Evolutionary conservation across 2,113 vertebrate genomes (phyloP).

Genomic region (Ifrita kowaldi): DNA sequence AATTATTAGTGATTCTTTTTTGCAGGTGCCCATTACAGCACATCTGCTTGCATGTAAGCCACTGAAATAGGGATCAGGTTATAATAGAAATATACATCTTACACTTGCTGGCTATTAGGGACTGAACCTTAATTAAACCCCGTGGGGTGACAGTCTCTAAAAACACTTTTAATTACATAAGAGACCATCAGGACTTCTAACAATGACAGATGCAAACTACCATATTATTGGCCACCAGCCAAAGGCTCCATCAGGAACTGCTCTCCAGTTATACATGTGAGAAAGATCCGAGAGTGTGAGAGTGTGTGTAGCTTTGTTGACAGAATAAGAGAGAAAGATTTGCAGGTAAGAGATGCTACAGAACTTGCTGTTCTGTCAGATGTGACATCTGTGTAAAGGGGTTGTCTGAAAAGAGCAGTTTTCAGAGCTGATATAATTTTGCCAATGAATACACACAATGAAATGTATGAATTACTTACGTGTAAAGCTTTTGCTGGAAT

Average conservation of each 20-base stretch:
- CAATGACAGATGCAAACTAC: slow-evolving; percentile 28
- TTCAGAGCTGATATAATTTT: not conserved
- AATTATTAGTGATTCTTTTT: not conserved
- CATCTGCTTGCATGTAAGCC: not conserved
- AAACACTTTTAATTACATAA: slow-evolving; percentile 54
- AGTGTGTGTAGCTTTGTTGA: not conserved
- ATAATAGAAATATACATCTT: not conserved
- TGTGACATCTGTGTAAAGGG: not conserved
- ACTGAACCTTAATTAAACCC: slow-evolving; percentile 42
- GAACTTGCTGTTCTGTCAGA: not conserved
- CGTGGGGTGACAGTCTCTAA: slow-evolving; percentile 1
- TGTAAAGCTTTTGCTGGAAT: not conserved
- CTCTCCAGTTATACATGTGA: slow-evolving; percentile 4
- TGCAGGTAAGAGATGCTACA: not conserved
- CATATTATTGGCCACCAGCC: slow-evolving; percentile 28
- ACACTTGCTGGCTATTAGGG: not conserved
- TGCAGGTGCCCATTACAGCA: not conserved
- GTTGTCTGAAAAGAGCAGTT: not conserved
- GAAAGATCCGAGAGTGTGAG: slow-evolving; percentile 26
- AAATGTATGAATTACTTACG: not conserved
- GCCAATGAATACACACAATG: not conserved
- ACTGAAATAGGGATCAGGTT: not conserved
- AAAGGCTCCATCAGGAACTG: not conserved
- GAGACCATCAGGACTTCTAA: slow-evolving; percentile 51
- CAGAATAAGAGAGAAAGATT: not conserved